phyloP scores from a whole-genome alignment of 1,140 invertebrate species.

The Sarcophaga bullata region DNA sequence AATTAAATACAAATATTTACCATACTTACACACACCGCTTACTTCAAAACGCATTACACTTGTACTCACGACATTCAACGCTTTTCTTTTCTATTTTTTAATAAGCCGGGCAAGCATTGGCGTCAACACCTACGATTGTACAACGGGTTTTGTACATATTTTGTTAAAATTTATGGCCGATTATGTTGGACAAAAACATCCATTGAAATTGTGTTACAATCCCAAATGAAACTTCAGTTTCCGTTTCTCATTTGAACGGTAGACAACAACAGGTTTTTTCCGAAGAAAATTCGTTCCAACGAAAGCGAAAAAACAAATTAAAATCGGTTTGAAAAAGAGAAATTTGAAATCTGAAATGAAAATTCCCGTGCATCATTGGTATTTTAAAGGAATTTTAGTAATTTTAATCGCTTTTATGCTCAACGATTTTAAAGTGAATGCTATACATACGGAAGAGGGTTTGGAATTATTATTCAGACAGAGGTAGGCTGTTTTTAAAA shows the following conservation, averaged over 20 bases:
- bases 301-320: background rate
- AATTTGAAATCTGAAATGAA: background rate
- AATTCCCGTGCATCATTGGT: background rate
- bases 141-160: background rate
- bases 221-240: slow-evolving; percentile 18
- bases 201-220: background rate
- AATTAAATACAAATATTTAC: slow-evolving; percentile 13
- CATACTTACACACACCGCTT: background rate
- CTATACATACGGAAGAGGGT: slow-evolving; percentile 61
- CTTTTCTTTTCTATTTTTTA: too few relatives aligned
- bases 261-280: slow-evolving; percentile 8
- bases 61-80: too few relatives aligned
- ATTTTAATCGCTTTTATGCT: slow-evolving; percentile 26
- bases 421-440: slow-evolving; percentile 27
- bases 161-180: background rate
- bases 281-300: background rate
- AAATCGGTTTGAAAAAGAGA: background rate
- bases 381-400: background rate
- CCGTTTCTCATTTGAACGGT: slow-evolving; percentile 30
- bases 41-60: background rate
- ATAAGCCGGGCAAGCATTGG: background rate
- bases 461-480: slow-evolving; percentile 65
- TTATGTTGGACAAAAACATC: slow-evolving; percentile 12
- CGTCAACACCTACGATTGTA: slow-evolving; percentile 11
- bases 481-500: too few relatives aligned